phyloP scores from a whole-genome alignment of 2,888 invertebrate genomes.

The Spatulosminthurus flaviceps region DNA sequence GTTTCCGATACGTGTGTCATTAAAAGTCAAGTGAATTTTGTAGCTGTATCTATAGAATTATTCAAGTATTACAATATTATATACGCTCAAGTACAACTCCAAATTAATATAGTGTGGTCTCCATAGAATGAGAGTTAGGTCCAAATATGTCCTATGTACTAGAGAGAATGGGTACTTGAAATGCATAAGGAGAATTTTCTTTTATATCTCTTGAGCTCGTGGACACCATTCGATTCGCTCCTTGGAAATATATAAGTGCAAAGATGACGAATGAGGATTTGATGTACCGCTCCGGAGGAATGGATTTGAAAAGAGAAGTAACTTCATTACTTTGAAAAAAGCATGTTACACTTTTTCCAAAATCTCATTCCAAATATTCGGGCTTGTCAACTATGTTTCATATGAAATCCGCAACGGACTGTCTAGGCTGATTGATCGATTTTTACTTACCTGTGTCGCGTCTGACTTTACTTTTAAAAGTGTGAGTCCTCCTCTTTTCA shows the following conservation, averaged over 20 bases:
- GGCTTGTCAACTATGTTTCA: slow-evolving; percentile 16
- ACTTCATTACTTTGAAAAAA: slow-evolving; percentile 30
- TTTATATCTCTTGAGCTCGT: background rate
- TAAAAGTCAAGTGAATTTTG: no score
- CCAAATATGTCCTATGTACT: no score
- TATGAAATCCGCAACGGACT: slow-evolving; percentile 48
- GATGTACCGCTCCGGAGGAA: slow-evolving; percentile 23
- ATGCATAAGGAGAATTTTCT: slow-evolving; percentile 12
- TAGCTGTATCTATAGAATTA: no score
- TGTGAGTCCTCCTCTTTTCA: no score
- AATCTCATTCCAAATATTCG: slow-evolving; percentile 13
- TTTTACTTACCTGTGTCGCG: background rate
- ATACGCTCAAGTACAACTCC: no score
- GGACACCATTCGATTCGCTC: slow-evolving; percentile 28
- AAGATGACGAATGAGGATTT: slow-evolving; percentile 46
- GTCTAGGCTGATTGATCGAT: slow-evolving; percentile 44
- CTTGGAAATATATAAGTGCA: slow-evolving; percentile 11
- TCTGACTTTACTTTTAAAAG: no score
- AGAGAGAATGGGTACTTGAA: no score
- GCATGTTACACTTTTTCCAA: background rate
- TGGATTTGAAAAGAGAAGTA: background rate
- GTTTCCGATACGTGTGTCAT: no score
- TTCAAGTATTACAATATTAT: no score
- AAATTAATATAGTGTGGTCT: no score
- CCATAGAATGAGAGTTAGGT: no score